phyloP scores from a whole-genome alignment of 2,113 vertebrate species.

The Etheostoma spectabile region DNA sequence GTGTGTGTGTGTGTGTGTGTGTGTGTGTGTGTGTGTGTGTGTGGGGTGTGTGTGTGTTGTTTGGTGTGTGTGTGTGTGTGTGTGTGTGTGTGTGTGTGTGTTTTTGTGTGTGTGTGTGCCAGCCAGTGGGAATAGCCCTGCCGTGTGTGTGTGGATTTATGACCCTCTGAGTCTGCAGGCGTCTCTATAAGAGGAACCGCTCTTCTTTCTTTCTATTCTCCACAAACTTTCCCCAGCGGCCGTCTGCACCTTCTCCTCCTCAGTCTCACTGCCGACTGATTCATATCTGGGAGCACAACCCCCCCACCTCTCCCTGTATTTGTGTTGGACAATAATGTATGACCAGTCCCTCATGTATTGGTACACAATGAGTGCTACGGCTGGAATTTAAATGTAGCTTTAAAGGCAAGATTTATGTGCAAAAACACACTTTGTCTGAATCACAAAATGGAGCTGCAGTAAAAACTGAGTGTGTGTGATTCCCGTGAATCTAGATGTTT shows the following conservation, averaged over 20 bases:
- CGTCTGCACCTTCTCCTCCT: slow-evolving; percentile 17
- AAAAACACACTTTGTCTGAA: slow-evolving; percentile 20
- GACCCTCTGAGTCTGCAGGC: slow-evolving; percentile 30
- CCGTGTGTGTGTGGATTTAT: slow-evolving; percentile 44
- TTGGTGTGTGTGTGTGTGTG: not conserved
- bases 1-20: not conserved
- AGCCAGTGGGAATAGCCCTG: not conserved
- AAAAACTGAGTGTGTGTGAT: not conserved
- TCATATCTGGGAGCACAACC: slow-evolving; percentile 30
- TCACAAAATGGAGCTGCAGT: slow-evolving; percentile 16
- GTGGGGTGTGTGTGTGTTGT: too few relatives aligned
- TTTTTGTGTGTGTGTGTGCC: too few relatives aligned
- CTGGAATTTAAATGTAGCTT: slow-evolving; percentile 31
- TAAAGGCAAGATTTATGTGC: slow-evolving; percentile 18
- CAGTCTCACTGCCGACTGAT: slow-evolving; percentile 43
- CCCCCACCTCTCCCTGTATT: slow-evolving; percentile 24
- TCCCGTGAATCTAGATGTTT: not conserved
- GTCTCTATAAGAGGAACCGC: not conserved
- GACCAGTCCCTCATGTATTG: slow-evolving; percentile 14
- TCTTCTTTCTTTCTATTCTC: slow-evolving; percentile 3
- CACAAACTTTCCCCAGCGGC: slow-evolving; percentile 30
- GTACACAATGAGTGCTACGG: slow-evolving; percentile 1
- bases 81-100: not conserved
- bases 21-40: too few relatives aligned
- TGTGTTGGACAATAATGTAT: slow-evolving; percentile 16